Evolutionary conservation across 2,113 vertebrate species (phyloP).

Genomic region (Sturnus vulgaris): DNA sequence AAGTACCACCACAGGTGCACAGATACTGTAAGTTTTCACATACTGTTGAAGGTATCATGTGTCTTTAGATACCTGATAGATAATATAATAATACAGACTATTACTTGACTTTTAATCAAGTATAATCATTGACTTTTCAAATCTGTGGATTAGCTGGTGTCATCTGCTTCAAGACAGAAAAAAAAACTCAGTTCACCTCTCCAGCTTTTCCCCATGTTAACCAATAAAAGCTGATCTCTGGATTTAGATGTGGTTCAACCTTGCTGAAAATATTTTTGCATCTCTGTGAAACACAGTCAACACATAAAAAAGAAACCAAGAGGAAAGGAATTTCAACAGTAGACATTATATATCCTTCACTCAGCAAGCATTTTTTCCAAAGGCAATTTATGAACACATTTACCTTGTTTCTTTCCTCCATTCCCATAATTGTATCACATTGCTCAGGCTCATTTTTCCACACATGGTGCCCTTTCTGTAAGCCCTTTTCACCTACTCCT

Average conservation of each 20-base stretch:
- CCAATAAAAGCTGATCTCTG: background rate
- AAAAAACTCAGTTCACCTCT: background rate
- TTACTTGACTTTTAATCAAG: background rate
- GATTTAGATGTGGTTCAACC: background rate
- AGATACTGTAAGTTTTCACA: background rate
- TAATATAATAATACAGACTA: background rate
- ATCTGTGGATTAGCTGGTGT: background rate
- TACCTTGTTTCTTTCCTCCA: background rate
- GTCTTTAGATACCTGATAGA: background rate
- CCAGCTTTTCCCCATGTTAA: background rate
- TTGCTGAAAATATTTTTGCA: background rate
- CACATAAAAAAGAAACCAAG: background rate
- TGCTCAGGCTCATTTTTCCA: background rate
- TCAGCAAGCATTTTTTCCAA: background rate
- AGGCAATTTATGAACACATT: background rate
- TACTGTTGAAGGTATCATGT: background rate
- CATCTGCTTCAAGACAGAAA: background rate
- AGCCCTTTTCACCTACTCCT: background rate
- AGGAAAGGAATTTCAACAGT: background rate
- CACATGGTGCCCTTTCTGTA: background rate
- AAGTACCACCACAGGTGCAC: background rate
- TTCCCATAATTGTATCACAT: background rate
- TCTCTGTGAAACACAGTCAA: background rate
- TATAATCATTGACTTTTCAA: background rate
- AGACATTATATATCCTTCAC: background rate